phyloP scores from a whole-genome alignment of 2,113 vertebrate species.

The Candoia aspera region DNA sequence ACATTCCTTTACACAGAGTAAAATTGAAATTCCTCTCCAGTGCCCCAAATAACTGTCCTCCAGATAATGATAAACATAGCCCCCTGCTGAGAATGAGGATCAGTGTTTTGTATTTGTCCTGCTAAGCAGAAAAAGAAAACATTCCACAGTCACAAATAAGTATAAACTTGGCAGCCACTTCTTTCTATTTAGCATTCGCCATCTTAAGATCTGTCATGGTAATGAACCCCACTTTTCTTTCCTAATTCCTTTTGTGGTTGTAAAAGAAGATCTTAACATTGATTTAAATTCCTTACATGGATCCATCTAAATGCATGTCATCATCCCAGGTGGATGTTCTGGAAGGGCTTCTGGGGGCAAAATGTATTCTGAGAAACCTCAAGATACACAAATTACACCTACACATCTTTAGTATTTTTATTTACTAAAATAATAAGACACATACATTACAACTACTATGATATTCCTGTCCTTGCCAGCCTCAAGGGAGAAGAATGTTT shows the following conservation, averaged over 20 bases:
- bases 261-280: neutral
- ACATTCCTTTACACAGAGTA: neutral
- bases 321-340: neutral
- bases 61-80: neutral
- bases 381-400: neutral
- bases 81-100: neutral
- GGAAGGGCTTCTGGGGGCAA: neutral
- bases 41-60: neutral
- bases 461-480: no score
- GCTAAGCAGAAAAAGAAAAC: neutral
- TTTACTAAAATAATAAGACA: neutral
- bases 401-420: neutral
- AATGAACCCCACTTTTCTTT: neutral
- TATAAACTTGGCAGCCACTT: neutral
- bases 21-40: neutral
- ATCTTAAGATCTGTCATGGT: neutral
- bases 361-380: neutral
- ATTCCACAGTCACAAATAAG: neutral
- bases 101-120: neutral
- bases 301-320: neutral
- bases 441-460: neutral
- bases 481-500: neutral
- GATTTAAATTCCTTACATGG: neutral
- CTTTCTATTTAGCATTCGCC: neutral
- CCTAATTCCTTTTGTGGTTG: neutral